A percentile compares a stretch with the other conserved stretches of the same genome.
Conservation (phyloP, 2,888 invertebrate species). For the Coenonympha glycerion region DNA sequence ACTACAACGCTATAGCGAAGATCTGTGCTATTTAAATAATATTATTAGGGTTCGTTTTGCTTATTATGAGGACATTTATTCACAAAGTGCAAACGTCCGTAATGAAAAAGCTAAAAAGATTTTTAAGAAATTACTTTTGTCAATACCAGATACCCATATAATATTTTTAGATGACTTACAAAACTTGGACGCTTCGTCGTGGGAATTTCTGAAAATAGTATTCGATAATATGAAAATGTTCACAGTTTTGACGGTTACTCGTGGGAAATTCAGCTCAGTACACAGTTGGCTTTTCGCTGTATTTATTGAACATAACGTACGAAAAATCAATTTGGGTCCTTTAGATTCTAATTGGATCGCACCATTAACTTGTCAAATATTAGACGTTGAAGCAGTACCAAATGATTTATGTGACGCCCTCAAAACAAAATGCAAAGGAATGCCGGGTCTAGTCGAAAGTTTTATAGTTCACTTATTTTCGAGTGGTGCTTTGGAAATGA, state of each 20-base stretch:
- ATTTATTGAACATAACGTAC: constrained; percentile 54
- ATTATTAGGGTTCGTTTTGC: constrained; percentile 73
- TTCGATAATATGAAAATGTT: constrained; percentile 51
- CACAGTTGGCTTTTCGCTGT: constrained; percentile 61
- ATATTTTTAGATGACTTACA: constrained; percentile 71
- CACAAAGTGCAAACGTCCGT: constrained; percentile 49
- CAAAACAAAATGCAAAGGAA: constrained; percentile 60
- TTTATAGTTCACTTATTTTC: constrained; percentile 71
- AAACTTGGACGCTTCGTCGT: constrained; percentile 62
- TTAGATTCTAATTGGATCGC: constrained; percentile 57
- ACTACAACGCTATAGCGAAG: constrained; percentile 48
- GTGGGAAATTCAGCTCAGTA: constrained; percentile 55
- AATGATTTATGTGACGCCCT: constrained; percentile 67
- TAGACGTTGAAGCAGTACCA: constrained; percentile 76
- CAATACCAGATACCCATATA: constrained; percentile 45
- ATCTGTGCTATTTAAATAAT: constrained; percentile 74
- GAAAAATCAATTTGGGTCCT: constrained; percentile 60
- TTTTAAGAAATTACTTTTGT: constrained; percentile 52
- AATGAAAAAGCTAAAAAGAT: constrained; percentile 55
- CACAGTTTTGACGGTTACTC: constrained; percentile 50
- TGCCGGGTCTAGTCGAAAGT: constrained; percentile 72
- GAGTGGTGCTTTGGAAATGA: constrained; percentile 57
- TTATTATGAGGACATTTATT: constrained; percentile 55
- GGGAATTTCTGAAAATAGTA: constrained; percentile 60
- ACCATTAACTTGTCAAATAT: constrained; percentile 76